Evolutionary conservation across 2,113 vertebrate genomes (phyloP), one percentile per base, ranked within the genome.

Genomic region (Rhipidura dahli): DNA sequence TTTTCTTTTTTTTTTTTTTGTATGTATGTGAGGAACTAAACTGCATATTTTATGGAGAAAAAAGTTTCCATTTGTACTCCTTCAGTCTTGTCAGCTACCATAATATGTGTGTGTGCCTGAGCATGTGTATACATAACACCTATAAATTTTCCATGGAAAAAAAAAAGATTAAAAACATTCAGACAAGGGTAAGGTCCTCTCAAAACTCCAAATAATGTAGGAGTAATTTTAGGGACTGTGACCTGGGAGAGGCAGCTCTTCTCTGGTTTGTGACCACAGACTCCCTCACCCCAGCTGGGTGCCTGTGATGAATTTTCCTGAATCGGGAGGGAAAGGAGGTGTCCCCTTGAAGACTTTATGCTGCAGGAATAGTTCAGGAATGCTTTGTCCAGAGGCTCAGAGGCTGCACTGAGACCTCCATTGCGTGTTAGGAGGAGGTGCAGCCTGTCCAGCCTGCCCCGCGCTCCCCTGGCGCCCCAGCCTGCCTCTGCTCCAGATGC

Each of bases 381-480:
- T 5, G 24, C 24, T n/a, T 22, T 44, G 15, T 23, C 9, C 56
- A 44, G 65, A 26, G 81, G 33, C 28, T 70, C 21, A 10, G 45
- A 4, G 50, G 39, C 27, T 90, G 72, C 47, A 0, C 33, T 6
- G n/a, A 11, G 56, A 27, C 45, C 50, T 69, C 2, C 24, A 39
- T 60, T 0, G 6, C 0, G 1, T 57, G 86, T 53, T 16, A 49
- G 73, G n/a, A 53, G 64, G 15, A 16, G 15, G 21, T 6, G 47
- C 40, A 64, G 63, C 71, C 66, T 28, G 68, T 7, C 63, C 7
- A 1, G 54, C 37, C 47, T 9, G 15, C 31, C 4, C 64, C 2
- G 1, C 0, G 0, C 6, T 75, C 78, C 84, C 83, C 51, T 6
- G 24, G 35, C 28, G 63, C 56, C 18, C 56, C 79, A n/a, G 20